Evolutionary conservation across 2,797 vertebrate genomes (phyloP).

Genomic region (Parauchenoglanis punctatus): DNA sequence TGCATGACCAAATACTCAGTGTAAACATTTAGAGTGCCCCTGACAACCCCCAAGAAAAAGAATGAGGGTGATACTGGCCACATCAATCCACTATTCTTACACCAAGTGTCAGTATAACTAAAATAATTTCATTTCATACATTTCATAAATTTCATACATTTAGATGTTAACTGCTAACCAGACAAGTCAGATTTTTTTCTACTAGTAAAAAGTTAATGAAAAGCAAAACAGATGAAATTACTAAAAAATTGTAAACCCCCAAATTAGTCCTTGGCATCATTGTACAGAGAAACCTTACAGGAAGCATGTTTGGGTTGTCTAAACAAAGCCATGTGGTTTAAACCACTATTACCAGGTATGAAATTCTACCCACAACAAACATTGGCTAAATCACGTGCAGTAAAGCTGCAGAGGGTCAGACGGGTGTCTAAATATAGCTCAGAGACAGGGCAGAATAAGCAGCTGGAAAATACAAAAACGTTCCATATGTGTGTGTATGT

Average conservation of each 20-base stretch:
- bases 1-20: conserved; percentile 34
- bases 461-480: conserved; percentile 55
- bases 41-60: not conserved
- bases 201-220: not conserved
- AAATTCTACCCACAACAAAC: conserved; percentile 55
- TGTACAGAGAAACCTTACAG: not conserved
- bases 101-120: not conserved
- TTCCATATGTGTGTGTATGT: conserved; percentile 23
- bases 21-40: conserved; percentile 27
- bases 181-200: not conserved
- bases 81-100: not conserved
- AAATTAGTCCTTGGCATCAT: not conserved
- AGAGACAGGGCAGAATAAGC: conserved; percentile 64
- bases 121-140: not conserved
- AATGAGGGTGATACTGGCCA: not conserved
- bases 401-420: conserved; percentile 57
- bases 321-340: conserved; percentile 31
- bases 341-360: conserved; percentile 35
- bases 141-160: not conserved
- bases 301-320: conserved; percentile 30
- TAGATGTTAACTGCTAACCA: not conserved
- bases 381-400: conserved; percentile 47
- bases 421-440: conserved; percentile 69
- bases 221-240: not conserved
- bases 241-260: not conserved